These are phyloP conservation scores for Thelaira solivaga DNA, from an alignment of 2,888 invertebrate genomes.

Conservation along the genomic window DNA sequence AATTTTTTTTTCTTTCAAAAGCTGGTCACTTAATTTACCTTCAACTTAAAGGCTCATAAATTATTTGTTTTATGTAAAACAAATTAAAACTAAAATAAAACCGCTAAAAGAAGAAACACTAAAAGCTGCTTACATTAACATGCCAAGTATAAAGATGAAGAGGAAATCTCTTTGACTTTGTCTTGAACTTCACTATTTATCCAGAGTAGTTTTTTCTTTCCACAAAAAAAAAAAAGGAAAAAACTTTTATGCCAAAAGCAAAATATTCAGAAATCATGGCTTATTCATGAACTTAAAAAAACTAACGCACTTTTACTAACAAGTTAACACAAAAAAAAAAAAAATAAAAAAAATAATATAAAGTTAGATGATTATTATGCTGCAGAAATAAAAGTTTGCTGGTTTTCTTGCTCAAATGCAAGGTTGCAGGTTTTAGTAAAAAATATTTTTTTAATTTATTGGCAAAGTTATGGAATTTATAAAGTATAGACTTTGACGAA, in stretches of 20 bases:
- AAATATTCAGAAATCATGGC: slow-evolving; percentile 60
- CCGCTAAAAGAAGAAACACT: slow-evolving; percentile 1
- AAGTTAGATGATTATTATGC: slow-evolving; percentile 21
- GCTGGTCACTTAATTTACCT: slow-evolving; percentile 52
- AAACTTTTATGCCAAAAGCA: slow-evolving; percentile 39
- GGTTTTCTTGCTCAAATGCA: too few species aligned
- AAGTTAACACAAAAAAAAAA: slow-evolving; percentile 54
- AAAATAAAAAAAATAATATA: slow-evolving; percentile 17
- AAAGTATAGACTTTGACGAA: background rate
- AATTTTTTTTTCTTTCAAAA: background rate
- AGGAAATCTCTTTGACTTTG: slow-evolving; percentile 47
- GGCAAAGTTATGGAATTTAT: slow-evolving; percentile 34
- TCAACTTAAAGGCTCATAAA: slow-evolving; percentile 37
- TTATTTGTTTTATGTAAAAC: slow-evolving; percentile 43
- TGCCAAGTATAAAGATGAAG: background rate
- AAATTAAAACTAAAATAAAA: slow-evolving; percentile 44
- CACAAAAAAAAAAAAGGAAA: background rate
- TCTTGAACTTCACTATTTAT: slow-evolving; percentile 40
- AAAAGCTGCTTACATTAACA: slow-evolving; percentile 30
- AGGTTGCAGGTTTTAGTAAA: too few species aligned
- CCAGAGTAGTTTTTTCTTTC: slow-evolving; percentile 19
- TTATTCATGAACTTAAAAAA: slow-evolving; percentile 66
- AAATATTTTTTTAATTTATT: slow-evolving; percentile 28
- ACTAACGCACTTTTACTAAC: slow-evolving; percentile 56
- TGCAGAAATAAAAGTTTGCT: slow-evolving; percentile 15